Conservation (phyloP, 2,113 vertebrate species). For the Forbesichthys papilliferus region DNA sequence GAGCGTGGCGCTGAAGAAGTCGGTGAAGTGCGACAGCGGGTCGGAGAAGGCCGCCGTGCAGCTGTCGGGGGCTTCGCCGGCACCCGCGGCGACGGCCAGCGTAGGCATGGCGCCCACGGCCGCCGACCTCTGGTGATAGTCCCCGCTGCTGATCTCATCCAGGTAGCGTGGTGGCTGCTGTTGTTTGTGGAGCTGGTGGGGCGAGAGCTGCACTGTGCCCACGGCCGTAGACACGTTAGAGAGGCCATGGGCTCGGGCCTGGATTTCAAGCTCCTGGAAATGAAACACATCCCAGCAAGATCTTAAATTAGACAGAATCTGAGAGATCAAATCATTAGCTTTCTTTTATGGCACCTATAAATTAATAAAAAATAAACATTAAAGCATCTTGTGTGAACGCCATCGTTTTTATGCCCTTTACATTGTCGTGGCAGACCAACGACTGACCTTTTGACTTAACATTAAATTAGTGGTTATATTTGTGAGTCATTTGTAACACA, state of each 20-base stretch:
- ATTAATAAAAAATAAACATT: too few relatives aligned
- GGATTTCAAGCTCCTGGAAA: constrained; percentile 92
- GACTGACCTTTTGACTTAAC: too few relatives aligned
- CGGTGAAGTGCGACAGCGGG: constrained; percentile 95
- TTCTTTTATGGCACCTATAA: too few relatives aligned
- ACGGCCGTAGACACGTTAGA: constrained; percentile 80
- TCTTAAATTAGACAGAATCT: not conserved
- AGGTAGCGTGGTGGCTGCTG: constrained; percentile 80
- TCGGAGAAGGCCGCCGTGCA: constrained; percentile 87
- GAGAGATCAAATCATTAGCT: too few relatives aligned
- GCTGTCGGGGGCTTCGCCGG: constrained; percentile 45
- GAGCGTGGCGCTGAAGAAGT: constrained; percentile 91
- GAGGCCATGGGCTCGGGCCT: constrained; percentile 90
- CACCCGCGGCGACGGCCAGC: constrained; percentile 62
- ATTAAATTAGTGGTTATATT: not conserved
- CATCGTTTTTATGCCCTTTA: too few relatives aligned
- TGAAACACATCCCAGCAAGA: constrained; percentile 22
- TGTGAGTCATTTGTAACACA: not conserved
- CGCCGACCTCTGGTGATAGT: constrained; percentile 81
- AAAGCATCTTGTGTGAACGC: too few relatives aligned
- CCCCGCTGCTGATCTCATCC: constrained; percentile 81
- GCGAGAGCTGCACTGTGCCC: constrained; percentile 76
- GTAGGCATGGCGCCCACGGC: constrained; percentile 40
- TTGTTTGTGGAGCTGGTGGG: constrained; percentile 84
- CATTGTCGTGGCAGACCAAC: too few relatives aligned